Evolutionary conservation across 2,113 vertebrate genomes (phyloP), one percentile per base, ranked within the genome.

Genomic region (Acanthochromis polyacanthus): DNA sequence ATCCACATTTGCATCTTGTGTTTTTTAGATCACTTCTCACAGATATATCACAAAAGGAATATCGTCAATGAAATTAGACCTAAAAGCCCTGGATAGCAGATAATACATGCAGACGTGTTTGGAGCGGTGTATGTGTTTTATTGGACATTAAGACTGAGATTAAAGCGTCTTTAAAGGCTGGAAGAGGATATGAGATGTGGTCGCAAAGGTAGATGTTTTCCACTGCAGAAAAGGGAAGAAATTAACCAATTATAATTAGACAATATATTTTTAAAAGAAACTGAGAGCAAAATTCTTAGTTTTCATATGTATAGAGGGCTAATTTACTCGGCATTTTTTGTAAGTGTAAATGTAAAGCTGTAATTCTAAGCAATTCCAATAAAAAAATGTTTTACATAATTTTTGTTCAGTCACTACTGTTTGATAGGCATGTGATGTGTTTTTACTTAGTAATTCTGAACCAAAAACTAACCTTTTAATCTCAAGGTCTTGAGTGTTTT

Each of bases 1-100:
- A 75, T 61, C 71, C 68, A 68, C 78, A 90, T 91, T 93, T 92
- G 89, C 91, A 93, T 93, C 66, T 82, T 77, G 76, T 76, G 77
- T 74, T 80, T 79, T 81, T 86, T 83, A 78, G 84, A 88, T 87
- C 70, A 66, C 75, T 71, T 82, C 68, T 85, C 65, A 66, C 62
- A 5, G 75, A 80, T 80, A 78, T 79, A 86, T 53, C 74, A 91
- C 87, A 93, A 92, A 91, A 74, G 83, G 68, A 85, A 48, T 72
- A 51, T 71, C n/a, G 14, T 64, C 51, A 36, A 57, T 68, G 75
- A 81, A 89, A 91, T 90, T 86, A 79, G 56, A 84, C 65, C 84
- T 88, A 80, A 93, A 88, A 91, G 87, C 87, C 66, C 86, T 28
- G 30, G 60, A 71, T 86, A 74, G 61, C 43, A 64, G 64, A 78